These are phyloP conservation scores for Sicus ferrugineus DNA, from an alignment of 2,888 invertebrate genomes.

Conservation along the genomic window DNA sequence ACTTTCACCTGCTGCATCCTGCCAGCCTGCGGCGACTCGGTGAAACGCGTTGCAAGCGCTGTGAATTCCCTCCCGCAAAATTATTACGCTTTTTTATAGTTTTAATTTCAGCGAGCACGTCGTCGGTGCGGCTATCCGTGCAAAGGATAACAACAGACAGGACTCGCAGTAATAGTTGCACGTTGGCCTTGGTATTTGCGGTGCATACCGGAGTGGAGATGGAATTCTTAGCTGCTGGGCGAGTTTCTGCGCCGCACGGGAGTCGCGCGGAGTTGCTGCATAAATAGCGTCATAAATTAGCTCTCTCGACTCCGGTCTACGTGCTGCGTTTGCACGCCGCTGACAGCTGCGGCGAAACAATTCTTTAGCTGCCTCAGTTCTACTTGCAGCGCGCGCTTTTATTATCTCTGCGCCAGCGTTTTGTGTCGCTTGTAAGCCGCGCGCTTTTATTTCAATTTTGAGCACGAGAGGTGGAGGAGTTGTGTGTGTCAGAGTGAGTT, in stretches of 20 bases:
- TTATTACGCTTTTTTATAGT: not conserved
- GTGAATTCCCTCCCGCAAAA: not conserved
- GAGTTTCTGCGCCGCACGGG: not conserved
- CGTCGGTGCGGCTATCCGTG: too few species aligned
- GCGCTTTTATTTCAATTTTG: not conserved
- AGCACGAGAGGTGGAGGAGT: not conserved
- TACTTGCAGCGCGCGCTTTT: not conserved
- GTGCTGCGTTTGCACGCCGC: not conserved
- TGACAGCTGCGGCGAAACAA: slow-evolving; percentile 8
- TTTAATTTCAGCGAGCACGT: not conserved
- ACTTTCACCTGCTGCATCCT: not conserved
- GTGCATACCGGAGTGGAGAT: not conserved
- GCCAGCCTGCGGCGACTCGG: not conserved
- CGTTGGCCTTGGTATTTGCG: not conserved
- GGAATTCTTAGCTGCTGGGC: not conserved
- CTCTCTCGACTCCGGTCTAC: not conserved
- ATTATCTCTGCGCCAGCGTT: not conserved
- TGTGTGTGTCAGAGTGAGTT: too few species aligned
- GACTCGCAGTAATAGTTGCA: not conserved
- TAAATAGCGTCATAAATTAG: slow-evolving; percentile 12
- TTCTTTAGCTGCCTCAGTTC: not conserved
- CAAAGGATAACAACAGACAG: not conserved
- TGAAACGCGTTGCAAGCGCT: not conserved
- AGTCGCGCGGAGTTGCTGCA: not conserved
- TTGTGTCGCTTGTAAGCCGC: not conserved